Conservation (phyloP, 2,888 invertebrate species). For the Dione juno region DNA sequence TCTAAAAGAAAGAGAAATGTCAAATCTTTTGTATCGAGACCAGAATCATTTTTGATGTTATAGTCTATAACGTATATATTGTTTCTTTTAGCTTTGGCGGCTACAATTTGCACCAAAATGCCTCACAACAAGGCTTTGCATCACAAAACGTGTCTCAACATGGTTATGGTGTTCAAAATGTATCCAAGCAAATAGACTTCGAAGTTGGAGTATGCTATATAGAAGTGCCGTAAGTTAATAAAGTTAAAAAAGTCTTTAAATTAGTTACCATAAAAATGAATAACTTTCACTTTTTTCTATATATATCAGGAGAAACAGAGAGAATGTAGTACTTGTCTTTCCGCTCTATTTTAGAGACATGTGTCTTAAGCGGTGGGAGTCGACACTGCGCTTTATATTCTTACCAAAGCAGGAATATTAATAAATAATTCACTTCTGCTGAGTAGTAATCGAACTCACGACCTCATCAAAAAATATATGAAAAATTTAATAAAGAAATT, state of each 20-base stretch:
- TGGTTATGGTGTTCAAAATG: constrained; percentile 46
- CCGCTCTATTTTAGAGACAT: too few species aligned
- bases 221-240: constrained; percentile 86
- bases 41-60: too few species aligned
- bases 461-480: background rate
- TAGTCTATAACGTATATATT: too few species aligned
- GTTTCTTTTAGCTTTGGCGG: constrained; percentile 38
- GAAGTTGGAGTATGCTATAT: constrained; percentile 84
- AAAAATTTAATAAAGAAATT: too few species aligned
- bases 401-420: background rate
- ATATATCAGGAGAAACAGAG: too few species aligned
- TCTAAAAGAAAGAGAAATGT: too few species aligned
- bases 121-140: constrained; percentile 47
- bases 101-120: constrained; percentile 45
- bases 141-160: constrained; percentile 41
- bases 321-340: too few species aligned
- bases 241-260: too few species aligned
- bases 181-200: constrained; percentile 47
- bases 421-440: background rate
- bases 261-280: too few species aligned
- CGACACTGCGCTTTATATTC: background rate
- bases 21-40: too few species aligned
- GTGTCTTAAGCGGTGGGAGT: too few species aligned
- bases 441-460: background rate
- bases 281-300: too few species aligned